These are phyloP conservation scores for Martes martes DNA, from an alignment of 2,113 vertebrate genomes.

Conservation along the genomic window DNA sequence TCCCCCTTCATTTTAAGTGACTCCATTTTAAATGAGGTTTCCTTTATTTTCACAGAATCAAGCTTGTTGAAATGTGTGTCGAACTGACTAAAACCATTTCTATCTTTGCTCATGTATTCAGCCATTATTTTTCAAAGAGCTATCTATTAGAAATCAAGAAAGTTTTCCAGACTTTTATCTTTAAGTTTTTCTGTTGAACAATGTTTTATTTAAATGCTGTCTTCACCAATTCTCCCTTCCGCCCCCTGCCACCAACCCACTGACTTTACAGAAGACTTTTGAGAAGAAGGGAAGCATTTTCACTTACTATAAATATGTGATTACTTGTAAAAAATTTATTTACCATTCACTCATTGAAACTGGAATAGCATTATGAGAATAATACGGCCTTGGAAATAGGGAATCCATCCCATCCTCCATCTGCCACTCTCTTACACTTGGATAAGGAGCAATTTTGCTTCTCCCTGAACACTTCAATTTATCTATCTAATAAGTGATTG, in stretches of 20 bases:
- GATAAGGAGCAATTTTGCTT: background rate
- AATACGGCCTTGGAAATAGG: background rate
- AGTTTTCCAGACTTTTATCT: background rate
- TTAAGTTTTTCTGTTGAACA: background rate
- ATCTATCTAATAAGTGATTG: background rate
- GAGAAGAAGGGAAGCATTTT: background rate
- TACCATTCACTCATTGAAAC: background rate
- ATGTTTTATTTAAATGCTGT: background rate
- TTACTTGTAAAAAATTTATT: background rate
- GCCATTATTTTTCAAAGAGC: background rate
- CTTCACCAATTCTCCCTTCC: background rate
- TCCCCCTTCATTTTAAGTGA: background rate
- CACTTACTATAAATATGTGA: background rate
- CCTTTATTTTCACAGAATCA: background rate
- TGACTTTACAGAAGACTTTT: background rate
- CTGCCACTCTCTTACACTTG: background rate
- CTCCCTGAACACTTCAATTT: background rate
- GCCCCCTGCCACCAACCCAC: background rate
- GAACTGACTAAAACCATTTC: background rate
- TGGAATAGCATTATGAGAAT: background rate
- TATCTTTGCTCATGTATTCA: background rate
- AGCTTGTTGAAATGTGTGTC: slow-evolving; percentile 19
- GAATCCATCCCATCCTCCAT: background rate
- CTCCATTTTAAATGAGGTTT: background rate
- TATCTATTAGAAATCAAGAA: background rate